phyloP scores from a whole-genome alignment of 2,888 invertebrate species.

The Exephanes ischioxanthus region DNA sequence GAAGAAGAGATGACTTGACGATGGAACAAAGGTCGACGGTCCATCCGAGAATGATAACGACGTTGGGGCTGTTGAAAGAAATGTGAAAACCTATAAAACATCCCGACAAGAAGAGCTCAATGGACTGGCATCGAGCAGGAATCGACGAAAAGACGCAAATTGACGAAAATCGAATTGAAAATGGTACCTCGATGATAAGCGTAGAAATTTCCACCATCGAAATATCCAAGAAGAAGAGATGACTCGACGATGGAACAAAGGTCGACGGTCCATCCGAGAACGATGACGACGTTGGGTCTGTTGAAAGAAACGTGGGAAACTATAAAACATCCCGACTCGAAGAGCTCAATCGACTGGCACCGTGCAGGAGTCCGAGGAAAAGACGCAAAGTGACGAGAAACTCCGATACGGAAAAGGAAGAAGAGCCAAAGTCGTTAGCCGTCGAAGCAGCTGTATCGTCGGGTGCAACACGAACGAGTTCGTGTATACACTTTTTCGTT shows the following conservation, averaged over 20 bases:
- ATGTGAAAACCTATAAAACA: not conserved
- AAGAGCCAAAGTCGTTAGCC: slow-evolving; percentile 21
- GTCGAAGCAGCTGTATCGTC: slow-evolving; percentile 52
- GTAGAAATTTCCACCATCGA: not conserved
- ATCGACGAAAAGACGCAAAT: slow-evolving; percentile 21
- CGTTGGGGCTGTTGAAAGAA: not conserved
- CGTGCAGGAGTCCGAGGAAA: not conserved
- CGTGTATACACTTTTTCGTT: slow-evolving; percentile 41
- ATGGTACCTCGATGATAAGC: not conserved
- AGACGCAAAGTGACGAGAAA: slow-evolving; percentile 41
- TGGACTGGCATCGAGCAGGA: not conserved
- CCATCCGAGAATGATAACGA: slow-evolving; percentile 45
- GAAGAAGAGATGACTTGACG: not conserved
- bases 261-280: slow-evolving; percentile 21
- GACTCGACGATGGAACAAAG: not conserved
- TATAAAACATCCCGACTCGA: not conserved
- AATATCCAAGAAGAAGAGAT: slow-evolving; percentile 6
- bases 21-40: not conserved
- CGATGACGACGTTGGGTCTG: slow-evolving; percentile 21
- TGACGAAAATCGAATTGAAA: not conserved
- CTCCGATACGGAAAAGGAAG: slow-evolving; percentile 37
- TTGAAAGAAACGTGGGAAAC: not conserved
- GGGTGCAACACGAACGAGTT: slow-evolving; percentile 44
- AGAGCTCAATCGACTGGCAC: not conserved
- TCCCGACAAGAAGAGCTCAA: not conserved